Percentiles rank a stretch among this genome's conserved stretches.
phyloP scores from a whole-genome alignment of 1,140 invertebrate species.

The Platyura marginata region DNA sequence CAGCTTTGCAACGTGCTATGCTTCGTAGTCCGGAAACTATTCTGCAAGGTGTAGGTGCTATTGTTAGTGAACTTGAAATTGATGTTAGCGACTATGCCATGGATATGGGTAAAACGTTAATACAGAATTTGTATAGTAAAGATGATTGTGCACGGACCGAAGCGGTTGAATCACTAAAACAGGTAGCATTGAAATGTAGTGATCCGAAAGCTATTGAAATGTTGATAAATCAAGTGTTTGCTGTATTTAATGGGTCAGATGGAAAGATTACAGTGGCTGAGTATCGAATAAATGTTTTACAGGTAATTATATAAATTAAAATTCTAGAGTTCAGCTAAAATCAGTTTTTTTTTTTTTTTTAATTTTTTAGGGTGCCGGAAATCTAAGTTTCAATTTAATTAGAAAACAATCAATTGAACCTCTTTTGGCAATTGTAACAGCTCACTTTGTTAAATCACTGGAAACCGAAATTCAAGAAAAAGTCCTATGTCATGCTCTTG shows the following conservation, averaged over 20 bases:
- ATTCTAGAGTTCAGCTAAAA: neutral
- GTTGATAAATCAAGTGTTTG: conserved; percentile 57
- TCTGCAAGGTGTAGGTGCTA: conserved; percentile 55
- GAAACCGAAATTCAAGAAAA: conserved; percentile 86
- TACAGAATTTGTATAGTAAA: conserved; percentile 62
- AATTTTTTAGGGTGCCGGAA: conserved; percentile 49
- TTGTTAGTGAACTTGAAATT: conserved; percentile 49
- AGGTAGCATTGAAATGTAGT: conserved; percentile 53
- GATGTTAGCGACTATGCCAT: conserved; percentile 62
- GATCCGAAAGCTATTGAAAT: conserved; percentile 43
- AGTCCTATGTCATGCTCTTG: conserved; percentile 60
- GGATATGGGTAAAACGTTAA: conserved; percentile 67
- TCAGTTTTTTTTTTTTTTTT: neutral
- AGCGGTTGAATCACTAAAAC: conserved; percentile 46
- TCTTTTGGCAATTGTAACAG: conserved; percentile 39
- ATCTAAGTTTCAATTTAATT: conserved; percentile 55
- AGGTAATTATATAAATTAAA: conserved; percentile 28
- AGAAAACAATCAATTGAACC: conserved; percentile 32
- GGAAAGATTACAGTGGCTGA: conserved; percentile 79
- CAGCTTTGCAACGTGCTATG: conserved; percentile 79
- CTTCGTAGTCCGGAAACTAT: conserved; percentile 87
- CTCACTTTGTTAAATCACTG: conserved; percentile 58
- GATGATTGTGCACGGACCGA: conserved; percentile 55
- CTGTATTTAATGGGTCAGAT: conserved; percentile 72
- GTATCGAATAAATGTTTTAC: conserved; percentile 75